Conservation (phyloP, 2,797 vertebrate genomes). For the Sebastes matsubarae region DNA sequence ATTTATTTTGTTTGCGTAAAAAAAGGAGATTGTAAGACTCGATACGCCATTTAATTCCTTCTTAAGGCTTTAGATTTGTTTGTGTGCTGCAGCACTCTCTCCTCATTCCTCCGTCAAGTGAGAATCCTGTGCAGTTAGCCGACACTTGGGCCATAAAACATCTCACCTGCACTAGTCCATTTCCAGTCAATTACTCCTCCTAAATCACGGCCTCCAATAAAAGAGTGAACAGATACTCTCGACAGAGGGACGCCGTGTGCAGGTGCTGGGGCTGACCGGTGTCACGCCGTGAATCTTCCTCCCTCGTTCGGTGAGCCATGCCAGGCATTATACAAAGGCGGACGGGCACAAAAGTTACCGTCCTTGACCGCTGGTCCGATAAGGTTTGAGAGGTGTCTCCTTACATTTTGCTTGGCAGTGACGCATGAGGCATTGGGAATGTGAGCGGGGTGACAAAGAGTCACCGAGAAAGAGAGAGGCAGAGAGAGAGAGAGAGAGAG, state of each 20-base stretch:
- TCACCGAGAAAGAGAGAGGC: not conserved
- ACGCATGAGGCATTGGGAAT: conserved; percentile 19
- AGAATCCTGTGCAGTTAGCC: conserved; percentile 22
- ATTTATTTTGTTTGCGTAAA: conserved; percentile 34
- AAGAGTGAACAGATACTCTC: conserved; percentile 56
- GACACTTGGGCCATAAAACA: conserved; percentile 54
- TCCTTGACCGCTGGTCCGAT: conserved; percentile 59
- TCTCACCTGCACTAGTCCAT: conserved; percentile 62
- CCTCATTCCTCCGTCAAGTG: conserved; percentile 6
- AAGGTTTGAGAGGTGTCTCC: conserved; percentile 39
- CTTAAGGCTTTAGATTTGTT: not conserved
- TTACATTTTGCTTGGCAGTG: conserved; percentile 26
- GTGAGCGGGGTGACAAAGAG: conserved; percentile 39
- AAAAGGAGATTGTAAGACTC: conserved; percentile 7
- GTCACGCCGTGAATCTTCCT: conserved; percentile 60
- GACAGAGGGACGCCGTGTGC: conserved; percentile 42
- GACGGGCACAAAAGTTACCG: conserved; percentile 41
- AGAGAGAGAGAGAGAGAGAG: conserved; percentile 1
- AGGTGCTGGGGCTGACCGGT: conserved; percentile 48
- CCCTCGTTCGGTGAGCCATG: conserved; percentile 20
- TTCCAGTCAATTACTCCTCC: conserved; percentile 75
- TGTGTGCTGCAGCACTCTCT: not conserved
- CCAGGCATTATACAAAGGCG: conserved; percentile 34
- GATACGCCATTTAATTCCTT: conserved; percentile 49
- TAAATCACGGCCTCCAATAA: conserved; percentile 65